Percentiles rank a stretch among this genome's conserved stretches.
These are phyloP conservation scores for Ictalurus punctatus DNA, from an alignment of 2,113 vertebrate genomes.

Conservation along the genomic window DNA sequence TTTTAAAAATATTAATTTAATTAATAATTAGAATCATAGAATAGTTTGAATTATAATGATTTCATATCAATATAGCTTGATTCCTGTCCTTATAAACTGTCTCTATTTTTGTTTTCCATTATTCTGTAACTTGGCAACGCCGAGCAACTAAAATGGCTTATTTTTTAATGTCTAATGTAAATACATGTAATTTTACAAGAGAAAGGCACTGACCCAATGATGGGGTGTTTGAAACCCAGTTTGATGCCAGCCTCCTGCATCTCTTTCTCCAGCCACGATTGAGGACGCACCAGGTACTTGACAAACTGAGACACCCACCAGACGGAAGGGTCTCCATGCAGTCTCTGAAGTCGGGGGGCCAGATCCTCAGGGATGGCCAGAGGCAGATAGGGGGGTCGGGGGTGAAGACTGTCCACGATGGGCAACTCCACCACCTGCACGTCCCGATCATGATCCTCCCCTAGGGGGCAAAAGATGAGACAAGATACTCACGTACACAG, in stretches of 20 bases:
- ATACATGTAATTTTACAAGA: not conserved
- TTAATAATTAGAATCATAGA: not conserved
- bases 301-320: slow-evolving; percentile 99
- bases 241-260: slow-evolving; percentile 93
- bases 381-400: slow-evolving; percentile 92
- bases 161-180: not conserved
- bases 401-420: slow-evolving; percentile 97
- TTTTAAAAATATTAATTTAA: not conserved
- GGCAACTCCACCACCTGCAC: slow-evolving; percentile 97
- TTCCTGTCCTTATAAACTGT: not conserved
- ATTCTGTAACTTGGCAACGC: not conserved
- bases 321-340: slow-evolving; percentile 95
- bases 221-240: slow-evolving; percentile 96
- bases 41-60: not conserved
- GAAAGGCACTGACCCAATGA: slow-evolving; percentile 84
- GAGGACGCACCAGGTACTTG: slow-evolving; percentile 96
- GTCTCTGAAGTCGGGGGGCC: slow-evolving; percentile 85
- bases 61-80: not conserved
- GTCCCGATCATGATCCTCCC: slow-evolving; percentile 91
- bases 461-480: slow-evolving; percentile 63
- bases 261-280: slow-evolving; percentile 95
- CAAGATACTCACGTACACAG: not conserved
- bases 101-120: not conserved
- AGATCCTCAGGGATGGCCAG: slow-evolving; percentile 94
- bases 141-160: not conserved